Conservation (phyloP, 2,797 vertebrate genomes). For the Presbytis comata region DNA sequence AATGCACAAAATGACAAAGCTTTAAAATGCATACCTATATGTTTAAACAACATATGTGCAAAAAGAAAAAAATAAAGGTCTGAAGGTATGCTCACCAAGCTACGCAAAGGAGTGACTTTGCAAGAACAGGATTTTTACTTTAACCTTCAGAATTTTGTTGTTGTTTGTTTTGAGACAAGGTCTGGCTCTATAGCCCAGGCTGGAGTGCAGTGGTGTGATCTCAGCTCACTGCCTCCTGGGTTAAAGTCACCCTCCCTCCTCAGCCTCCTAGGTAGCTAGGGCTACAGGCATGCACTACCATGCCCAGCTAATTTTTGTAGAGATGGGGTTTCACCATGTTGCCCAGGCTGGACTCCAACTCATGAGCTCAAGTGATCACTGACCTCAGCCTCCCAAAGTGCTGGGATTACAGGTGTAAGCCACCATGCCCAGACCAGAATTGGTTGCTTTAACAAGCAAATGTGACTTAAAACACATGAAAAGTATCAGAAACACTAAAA, state of each 20-base stretch:
- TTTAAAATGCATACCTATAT: not conserved
- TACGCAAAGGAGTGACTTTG: not conserved
- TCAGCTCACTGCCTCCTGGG: not conserved
- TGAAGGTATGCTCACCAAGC: not conserved
- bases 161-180: not conserved
- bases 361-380: not conserved
- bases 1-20: not conserved
- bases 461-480: not conserved
- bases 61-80: not conserved
- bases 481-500: constrained; percentile 26
- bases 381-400: not conserved
- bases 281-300: not conserved
- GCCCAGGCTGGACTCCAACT: not conserved
- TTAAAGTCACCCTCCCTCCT: not conserved
- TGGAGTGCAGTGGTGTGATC: not conserved
- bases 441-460: not conserved
- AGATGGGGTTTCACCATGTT: not conserved
- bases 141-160: not conserved
- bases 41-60: not conserved
- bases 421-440: not conserved
- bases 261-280: not conserved
- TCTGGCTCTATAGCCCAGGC: not conserved
- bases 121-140: not conserved
- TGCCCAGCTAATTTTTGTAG: not conserved
- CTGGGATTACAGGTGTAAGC: not conserved